Conservation (phyloP, 2,113 vertebrate genomes). For the Salvelinus namaycush region DNA sequence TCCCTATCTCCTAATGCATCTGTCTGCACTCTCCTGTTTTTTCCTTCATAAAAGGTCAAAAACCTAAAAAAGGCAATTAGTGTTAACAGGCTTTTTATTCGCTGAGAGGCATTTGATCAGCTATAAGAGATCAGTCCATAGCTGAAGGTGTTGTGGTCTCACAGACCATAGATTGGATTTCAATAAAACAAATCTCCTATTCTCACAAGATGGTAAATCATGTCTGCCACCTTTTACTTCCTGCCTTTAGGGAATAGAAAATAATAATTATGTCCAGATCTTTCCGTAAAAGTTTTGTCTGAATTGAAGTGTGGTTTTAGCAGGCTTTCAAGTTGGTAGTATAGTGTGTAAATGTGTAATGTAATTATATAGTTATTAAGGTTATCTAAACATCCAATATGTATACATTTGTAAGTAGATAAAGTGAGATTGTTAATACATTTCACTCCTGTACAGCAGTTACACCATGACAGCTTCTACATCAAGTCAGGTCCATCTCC, state of each 20-base stretch:
- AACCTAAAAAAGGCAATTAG: conserved; percentile 34
- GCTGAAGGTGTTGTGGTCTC: background rate
- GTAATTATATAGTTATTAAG: too few species aligned
- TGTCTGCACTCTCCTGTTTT: background rate
- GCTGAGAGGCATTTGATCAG: conserved; percentile 13
- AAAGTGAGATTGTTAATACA: too few species aligned
- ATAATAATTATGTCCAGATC: background rate
- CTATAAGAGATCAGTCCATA: background rate
- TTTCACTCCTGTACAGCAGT: too few species aligned
- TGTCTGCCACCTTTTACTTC: conserved; percentile 9
- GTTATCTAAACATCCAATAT: too few species aligned
- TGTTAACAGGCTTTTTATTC: conserved; percentile 13
- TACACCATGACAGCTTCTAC: too few species aligned
- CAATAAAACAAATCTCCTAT: conserved; percentile 38
- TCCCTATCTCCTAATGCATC: background rate
- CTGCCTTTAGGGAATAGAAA: conserved; percentile 1
- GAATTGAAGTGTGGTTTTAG: background rate
- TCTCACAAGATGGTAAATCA: conserved; percentile 9
- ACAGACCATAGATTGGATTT: conserved; percentile 17
- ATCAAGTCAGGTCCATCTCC: too few species aligned
- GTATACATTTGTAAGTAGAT: too few species aligned
- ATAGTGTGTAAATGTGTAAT: too few species aligned
- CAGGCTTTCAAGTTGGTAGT: background rate
- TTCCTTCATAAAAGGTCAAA: conserved; percentile 11
- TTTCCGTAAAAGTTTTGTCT: background rate